Evolutionary conservation across 2,113 vertebrate genomes (phyloP).

Genomic region (Grus americana): DNA sequence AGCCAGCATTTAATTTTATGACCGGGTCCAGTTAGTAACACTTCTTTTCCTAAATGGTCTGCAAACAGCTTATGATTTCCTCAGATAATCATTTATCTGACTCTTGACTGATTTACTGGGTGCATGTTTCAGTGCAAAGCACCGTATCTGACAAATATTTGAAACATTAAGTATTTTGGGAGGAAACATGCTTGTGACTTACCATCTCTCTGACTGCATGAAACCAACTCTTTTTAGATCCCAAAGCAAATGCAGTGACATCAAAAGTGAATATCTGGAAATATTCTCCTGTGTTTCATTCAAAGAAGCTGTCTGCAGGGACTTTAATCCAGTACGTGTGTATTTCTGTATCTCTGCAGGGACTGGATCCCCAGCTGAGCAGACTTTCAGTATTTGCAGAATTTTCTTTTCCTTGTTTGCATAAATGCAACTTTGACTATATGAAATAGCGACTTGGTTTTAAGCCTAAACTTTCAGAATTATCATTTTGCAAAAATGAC

Average conservation of each 20-base stretch:
- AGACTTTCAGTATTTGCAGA: background rate
- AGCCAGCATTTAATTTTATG: background rate
- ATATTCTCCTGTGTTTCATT: background rate
- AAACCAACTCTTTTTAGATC: background rate
- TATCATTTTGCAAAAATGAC: background rate
- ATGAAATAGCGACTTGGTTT: background rate
- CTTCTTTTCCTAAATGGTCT: background rate
- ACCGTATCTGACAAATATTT: background rate
- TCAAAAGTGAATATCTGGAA: background rate
- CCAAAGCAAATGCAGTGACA: background rate
- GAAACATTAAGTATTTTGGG: background rate
- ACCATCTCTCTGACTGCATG: background rate
- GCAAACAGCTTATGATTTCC: background rate
- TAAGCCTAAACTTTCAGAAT: background rate
- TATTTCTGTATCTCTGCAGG: background rate
- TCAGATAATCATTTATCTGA: background rate
- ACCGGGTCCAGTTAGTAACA: background rate
- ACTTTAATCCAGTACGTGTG: accelerated
- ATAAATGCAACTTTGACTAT: background rate
- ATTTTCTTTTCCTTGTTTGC: background rate
- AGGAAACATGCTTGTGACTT: background rate
- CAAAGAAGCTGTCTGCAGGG: background rate
- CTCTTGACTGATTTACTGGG: background rate
- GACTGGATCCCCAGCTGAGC: background rate
- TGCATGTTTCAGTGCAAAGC: accelerated